phyloP scores from a whole-genome alignment of 1,140 invertebrate genomes.

The Camponotus vicinus region DNA sequence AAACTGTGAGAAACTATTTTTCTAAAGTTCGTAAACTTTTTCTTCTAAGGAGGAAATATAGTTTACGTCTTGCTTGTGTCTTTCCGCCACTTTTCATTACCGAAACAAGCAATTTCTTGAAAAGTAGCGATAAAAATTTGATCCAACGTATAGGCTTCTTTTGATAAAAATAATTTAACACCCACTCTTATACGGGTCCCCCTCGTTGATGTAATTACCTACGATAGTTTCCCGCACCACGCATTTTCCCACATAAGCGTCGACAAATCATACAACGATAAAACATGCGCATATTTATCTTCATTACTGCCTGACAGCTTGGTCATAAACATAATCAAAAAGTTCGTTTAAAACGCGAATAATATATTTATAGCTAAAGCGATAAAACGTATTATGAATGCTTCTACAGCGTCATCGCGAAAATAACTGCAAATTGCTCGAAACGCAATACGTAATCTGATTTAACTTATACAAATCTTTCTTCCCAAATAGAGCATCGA shows the following conservation, averaged over 20 bases:
- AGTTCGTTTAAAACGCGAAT: constrained; percentile 54
- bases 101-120: constrained; percentile 18
- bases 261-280: constrained; percentile 60
- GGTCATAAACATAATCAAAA: constrained; percentile 61
- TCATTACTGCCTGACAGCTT: constrained; percentile 51
- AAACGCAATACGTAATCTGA: constrained; percentile 11
- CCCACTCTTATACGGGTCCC: constrained; percentile 13
- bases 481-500: neutral
- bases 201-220: constrained; percentile 51
- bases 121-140: constrained; percentile 18
- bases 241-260: constrained; percentile 54
- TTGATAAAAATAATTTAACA: constrained; percentile 33
- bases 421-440: constrained; percentile 19
- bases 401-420: constrained; percentile 27
- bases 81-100: neutral
- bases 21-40: constrained; percentile 30
- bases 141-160: neutral
- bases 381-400: constrained; percentile 57
- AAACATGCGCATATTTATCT: constrained; percentile 56
- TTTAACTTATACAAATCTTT: constrained; percentile 6
- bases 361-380: constrained; percentile 58
- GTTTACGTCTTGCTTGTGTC: neutral
- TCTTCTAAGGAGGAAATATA: neutral
- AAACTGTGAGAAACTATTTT: constrained; percentile 7
- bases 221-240: constrained; percentile 51